Evolutionary conservation across 2,113 vertebrate genomes (phyloP).

Genomic region (Solea senegalensis): DNA sequence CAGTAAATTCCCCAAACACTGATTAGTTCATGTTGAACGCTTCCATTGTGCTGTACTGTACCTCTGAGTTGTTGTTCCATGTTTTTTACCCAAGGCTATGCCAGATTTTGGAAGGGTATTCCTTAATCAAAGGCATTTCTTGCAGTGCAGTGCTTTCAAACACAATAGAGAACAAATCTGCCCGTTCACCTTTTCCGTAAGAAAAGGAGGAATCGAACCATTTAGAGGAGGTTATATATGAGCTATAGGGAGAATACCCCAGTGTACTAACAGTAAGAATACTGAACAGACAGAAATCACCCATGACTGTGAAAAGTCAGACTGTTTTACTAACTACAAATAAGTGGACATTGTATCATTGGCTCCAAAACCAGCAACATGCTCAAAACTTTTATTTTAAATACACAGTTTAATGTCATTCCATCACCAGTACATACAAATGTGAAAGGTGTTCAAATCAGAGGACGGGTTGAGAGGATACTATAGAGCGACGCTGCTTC

Average conservation of each 20-base stretch:
- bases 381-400: constrained; percentile 69
- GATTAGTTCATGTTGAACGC: constrained; percentile 78
- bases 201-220: neutral
- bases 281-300: neutral
- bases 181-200: constrained; percentile 1
- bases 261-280: neutral
- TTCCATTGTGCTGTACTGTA: constrained; percentile 66
- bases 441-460: constrained; percentile 72
- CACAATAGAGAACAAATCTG: constrained; percentile 30
- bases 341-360: too few species aligned
- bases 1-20: constrained; percentile 67
- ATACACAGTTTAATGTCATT: constrained; percentile 74
- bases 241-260: neutral
- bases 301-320: neutral
- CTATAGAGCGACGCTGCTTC: constrained; percentile 58
- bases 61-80: constrained; percentile 62
- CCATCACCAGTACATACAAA: constrained; percentile 75
- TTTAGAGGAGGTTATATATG: constrained; percentile 11
- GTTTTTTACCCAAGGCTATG: constrained; percentile 71
- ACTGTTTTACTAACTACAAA: neutral
- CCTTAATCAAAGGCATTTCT: constrained; percentile 58
- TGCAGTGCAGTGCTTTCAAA: constrained; percentile 45
- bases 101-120: constrained; percentile 65
- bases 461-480: constrained; percentile 72
- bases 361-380: constrained; percentile 12